phyloP scores from a whole-genome alignment of 2,888 invertebrate genomes.

The Agrotis exclamationis region DNA sequence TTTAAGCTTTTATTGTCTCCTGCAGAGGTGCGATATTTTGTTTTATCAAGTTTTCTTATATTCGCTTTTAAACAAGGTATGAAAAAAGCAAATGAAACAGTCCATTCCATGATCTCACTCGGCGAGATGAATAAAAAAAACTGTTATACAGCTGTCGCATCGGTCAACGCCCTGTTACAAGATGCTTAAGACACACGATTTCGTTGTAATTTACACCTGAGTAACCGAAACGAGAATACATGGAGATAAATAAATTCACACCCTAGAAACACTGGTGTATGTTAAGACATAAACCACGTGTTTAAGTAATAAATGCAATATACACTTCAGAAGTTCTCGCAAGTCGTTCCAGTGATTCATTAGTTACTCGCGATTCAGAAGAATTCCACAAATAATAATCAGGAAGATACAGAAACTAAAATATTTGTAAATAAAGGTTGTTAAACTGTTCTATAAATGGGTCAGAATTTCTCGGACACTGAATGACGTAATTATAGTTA shows the following conservation, averaged over 20 bases:
- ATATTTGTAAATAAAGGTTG: background rate
- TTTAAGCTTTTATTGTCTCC: background rate
- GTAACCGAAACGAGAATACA: slow-evolving; percentile 19
- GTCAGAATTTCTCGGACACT: background rate
- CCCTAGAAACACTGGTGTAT: slow-evolving; percentile 3
- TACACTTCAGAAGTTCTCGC: background rate
- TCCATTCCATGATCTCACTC: slow-evolving; percentile 4
- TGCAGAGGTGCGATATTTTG: background rate
- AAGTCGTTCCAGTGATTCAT: background rate
- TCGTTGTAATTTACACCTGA: slow-evolving; percentile 31
- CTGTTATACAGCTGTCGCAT: slow-evolving; percentile 16
- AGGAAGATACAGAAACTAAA: background rate
- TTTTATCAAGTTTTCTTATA: background rate
- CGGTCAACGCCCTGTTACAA: slow-evolving; percentile 53
- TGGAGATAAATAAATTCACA: background rate
- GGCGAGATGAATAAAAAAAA: slow-evolving; percentile 8
- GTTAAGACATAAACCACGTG: slow-evolving; percentile 13
- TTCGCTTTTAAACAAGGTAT: background rate
- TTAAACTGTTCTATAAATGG: background rate
- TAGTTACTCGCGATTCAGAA: background rate
- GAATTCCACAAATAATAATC: background rate
- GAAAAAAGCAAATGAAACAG: slow-evolving; percentile 13
- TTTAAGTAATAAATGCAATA: slow-evolving; percentile 6
- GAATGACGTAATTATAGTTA: slow-evolving; percentile 27
- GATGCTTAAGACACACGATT: slow-evolving; percentile 17